These are phyloP conservation scores for Onchidella celtica DNA, from an alignment of 2,888 invertebrate species.

Conservation along the genomic window DNA sequence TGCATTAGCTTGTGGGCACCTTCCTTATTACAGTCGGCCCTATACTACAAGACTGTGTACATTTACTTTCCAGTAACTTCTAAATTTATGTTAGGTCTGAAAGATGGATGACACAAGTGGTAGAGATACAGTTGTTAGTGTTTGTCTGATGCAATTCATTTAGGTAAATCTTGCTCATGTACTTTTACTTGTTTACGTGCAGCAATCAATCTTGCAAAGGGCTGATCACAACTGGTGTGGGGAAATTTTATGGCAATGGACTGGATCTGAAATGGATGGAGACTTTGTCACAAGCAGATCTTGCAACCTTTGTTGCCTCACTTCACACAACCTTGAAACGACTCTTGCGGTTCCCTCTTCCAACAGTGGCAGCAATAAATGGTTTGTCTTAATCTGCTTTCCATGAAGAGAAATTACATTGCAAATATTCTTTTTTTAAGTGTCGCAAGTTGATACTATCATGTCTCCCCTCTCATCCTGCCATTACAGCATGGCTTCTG, in stretches of 20 bases:
- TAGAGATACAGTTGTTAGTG: too few species aligned
- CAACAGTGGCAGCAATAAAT: slow-evolving; percentile 72
- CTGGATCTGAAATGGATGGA: slow-evolving; percentile 66
- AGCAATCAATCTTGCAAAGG: slow-evolving; percentile 55
- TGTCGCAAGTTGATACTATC: background rate
- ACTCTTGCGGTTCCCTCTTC: slow-evolving; percentile 67
- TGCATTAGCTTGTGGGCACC: too few species aligned
- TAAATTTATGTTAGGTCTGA: too few species aligned
- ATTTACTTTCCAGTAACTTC: too few species aligned
- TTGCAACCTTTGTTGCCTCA: slow-evolving; percentile 2
- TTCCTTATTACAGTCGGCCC: too few species aligned
- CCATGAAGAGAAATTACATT: too few species aligned
- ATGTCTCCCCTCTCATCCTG: background rate
- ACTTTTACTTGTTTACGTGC: too few species aligned
- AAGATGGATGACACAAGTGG: too few species aligned
- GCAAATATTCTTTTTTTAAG: background rate
- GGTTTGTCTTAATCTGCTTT: slow-evolving; percentile 65
- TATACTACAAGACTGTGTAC: too few species aligned
- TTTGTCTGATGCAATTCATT: too few species aligned
- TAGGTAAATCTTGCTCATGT: too few species aligned
- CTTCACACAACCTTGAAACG: slow-evolving; percentile 53
- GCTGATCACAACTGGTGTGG: slow-evolving; percentile 69
- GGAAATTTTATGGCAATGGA: slow-evolving; percentile 74
- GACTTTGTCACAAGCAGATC: slow-evolving; percentile 17
- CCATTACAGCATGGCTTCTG: background rate